Base-by-base conservation (phyloP, 1,140 invertebrate species). In the Ylistrum balloti region DNA sequence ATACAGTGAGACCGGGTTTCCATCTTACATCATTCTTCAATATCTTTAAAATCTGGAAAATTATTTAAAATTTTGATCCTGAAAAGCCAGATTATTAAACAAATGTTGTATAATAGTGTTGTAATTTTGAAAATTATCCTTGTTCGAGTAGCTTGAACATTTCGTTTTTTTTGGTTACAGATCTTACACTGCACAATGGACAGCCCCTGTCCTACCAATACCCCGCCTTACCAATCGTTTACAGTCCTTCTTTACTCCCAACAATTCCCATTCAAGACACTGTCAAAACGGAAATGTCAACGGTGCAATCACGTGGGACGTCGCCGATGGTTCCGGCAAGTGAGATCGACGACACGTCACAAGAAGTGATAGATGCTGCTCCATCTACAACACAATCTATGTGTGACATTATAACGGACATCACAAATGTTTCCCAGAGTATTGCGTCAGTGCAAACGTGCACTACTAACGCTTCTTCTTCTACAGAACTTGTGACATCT, bases 241-340 rank as follows among this genome's bases (percentile, higher is more conserved):
- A 90, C 89, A 38, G 32, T 89, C 87, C 74, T 88, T 33, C 41
- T 45, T 32, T 74, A n/a, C 22, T 74, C 56, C 56, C 56, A 5
- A 3, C 56, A 3, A 74, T 74, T 48, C 88, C 33, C 86, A 56
- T 88, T 35, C 88, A 74, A 56, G 56, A 85, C 34, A 32, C 91
- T 38, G 85, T 93, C 33, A 94, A 94, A 90, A 87, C 92, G 0
- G 95, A 95, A 88, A 85, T 87, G 33, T 92, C 95, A 38, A 90
- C 90, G 33, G 93, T 95, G 28, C 93, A 95, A 90, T 95, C 95
- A 86, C 91, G 94, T 33, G 95, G 95, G 34, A 95, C 94, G 0
- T 95, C 95, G 10, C 95, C 95, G 11, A 95, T 95, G 93, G 88
- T 94, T 88, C 93, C 93, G 17, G 92, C 92, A 7, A 92, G 92